phyloP scores from a whole-genome alignment of 2,113 vertebrate genomes.

The Mola mola region DNA sequence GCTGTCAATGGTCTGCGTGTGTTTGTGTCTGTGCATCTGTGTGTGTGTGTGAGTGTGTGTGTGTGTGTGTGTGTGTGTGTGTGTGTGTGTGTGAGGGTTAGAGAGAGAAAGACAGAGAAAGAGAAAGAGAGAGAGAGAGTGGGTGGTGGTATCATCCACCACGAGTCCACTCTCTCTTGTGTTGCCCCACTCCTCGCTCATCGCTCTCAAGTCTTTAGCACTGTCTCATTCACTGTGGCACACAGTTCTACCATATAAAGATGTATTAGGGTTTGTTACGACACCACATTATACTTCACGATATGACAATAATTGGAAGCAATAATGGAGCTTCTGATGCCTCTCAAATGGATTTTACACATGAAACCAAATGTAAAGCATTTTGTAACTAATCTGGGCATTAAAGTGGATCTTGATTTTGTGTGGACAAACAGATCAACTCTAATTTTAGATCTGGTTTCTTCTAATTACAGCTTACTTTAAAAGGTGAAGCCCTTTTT shows the following conservation, averaged over 20 bases:
- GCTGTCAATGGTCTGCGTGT: slow-evolving; percentile 45
- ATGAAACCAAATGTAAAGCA: too few species aligned
- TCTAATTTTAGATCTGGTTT: too few species aligned
- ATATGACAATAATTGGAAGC: too few species aligned
- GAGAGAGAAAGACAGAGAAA: background rate
- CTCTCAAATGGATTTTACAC: too few species aligned
- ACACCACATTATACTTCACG: too few species aligned
- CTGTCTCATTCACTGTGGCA: slow-evolving; percentile 2
- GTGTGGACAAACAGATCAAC: too few species aligned
- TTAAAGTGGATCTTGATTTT: too few species aligned
- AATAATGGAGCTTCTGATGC: too few species aligned
- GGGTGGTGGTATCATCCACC: slow-evolving; percentile 63
- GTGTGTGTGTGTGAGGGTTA: background rate
- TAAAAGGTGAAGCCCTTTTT: too few species aligned
- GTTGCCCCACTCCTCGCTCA: slow-evolving; percentile 40
- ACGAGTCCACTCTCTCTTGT: slow-evolving; percentile 44
- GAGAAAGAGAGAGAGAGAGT: slow-evolving; percentile 20
- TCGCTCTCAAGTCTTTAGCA: slow-evolving; percentile 33
- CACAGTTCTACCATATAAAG: background rate
- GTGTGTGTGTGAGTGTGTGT: slow-evolving; percentile 19
- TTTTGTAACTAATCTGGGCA: too few species aligned
- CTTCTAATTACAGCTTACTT: too few species aligned
- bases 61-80: slow-evolving; percentile 10
- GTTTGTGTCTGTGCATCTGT: slow-evolving; percentile 18
- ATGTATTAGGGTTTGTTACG: too few species aligned